phyloP scores from a whole-genome alignment of 2,113 vertebrate species.

The Prunella fulvescens region DNA sequence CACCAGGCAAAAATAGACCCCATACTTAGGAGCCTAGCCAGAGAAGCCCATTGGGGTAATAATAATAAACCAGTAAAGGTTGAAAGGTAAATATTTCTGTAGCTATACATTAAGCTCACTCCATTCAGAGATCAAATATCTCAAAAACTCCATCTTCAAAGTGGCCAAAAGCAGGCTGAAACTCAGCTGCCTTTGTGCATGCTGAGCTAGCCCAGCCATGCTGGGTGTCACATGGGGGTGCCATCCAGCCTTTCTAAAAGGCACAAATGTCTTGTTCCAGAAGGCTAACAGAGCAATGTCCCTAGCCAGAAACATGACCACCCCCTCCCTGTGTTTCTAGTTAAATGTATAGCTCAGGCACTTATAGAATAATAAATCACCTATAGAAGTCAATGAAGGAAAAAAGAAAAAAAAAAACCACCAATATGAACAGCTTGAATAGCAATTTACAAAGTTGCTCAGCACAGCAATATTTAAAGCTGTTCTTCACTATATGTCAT shows the following conservation, averaged over 20 bases:
- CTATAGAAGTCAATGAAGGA: slow-evolving; percentile 47
- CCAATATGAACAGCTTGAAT: slow-evolving; percentile 56
- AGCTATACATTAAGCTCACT: neutral
- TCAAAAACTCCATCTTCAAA: neutral
- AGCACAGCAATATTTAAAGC: slow-evolving; percentile 59
- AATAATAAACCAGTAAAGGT: neutral
- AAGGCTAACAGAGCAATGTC: neutral
- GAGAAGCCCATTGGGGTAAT: neutral
- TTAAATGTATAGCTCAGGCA: neutral
- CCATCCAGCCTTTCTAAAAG: neutral
- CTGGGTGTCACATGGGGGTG: neutral
- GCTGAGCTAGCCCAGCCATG: neutral
- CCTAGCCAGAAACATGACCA: neutral
- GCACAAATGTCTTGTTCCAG: neutral
- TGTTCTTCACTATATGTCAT: slow-evolving; percentile 68
- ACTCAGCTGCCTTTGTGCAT: neutral
- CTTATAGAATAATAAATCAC: slow-evolving; percentile 59
- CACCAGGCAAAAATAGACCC: neutral
- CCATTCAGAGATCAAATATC: neutral
- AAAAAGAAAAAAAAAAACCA: neutral
- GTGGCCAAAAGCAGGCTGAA: neutral
- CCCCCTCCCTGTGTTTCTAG: neutral
- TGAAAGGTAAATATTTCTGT: neutral
- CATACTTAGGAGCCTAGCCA: neutral
- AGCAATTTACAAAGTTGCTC: slow-evolving; percentile 69